Base-by-base conservation (phyloP, 1,140 invertebrate species). In the Aradophagus sp. region DNA sequence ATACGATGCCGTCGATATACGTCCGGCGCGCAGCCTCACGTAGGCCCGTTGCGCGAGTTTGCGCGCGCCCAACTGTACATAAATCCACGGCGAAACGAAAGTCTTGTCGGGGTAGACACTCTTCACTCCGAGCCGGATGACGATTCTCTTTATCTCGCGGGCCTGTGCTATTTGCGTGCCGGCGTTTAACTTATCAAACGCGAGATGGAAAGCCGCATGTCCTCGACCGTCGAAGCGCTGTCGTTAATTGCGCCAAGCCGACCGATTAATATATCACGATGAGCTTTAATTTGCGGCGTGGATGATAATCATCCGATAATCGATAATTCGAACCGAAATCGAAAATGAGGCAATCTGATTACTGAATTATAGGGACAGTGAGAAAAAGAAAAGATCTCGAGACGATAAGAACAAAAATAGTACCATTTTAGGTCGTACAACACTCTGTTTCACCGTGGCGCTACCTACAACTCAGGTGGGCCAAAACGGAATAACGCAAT, bases 1-100 rank as follows among this genome's bases (percentile, higher is more conserved):
- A 67, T 67, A 58, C 53, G 63, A 52, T 50, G 52, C 45, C 62
- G 52, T 52, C 62, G 52, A 58, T 66, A 56, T 23, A 41, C 34
- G 36, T 23, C 50, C 23, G 11, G n/a, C n/a, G n/a, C n/a, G n/a
- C n/a, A n/a, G n/a, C n/a, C n/a, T n/a, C n/a, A n/a, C n/a, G n/a
- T n/a, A 23, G 20, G 20, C 4, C 4, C 20, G 8, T 23, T 39
- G 17, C 26, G 41, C 20, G 17, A 35, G 23, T 38, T 12, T 45
- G 14, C 34, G 19, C 39, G 32, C 55, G 15, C 32, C 41, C 47
- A 39, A 32, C 15, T 26, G 53, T 59, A 59, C 41, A 66, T 75
- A 75, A 72, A 75, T 75, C 44, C 42, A 47, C 45, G 58, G 36
- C 61, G 67, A 71, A 72, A 69, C 68, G 63, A 72, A 72, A 75